Evolutionary conservation across 2,113 vertebrate genomes (phyloP).

Genomic region (Cryptotis parvus): DNA sequence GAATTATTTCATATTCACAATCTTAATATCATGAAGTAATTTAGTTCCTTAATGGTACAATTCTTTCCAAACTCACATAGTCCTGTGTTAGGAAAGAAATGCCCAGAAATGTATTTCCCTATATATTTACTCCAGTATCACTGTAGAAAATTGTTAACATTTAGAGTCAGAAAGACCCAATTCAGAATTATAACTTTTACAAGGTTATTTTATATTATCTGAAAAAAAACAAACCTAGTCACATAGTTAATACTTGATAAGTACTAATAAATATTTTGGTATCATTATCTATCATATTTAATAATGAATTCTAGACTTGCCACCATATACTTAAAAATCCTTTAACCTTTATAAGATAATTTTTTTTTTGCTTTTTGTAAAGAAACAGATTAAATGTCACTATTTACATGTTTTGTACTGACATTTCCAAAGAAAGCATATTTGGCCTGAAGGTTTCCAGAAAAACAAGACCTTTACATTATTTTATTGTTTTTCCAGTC

Average conservation of each 20-base stretch:
- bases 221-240: neutral
- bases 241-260: neutral
- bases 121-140: slow-evolving; percentile 1
- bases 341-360: slow-evolving; percentile 52
- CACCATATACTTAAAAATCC: neutral
- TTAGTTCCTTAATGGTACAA: neutral
- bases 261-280: slow-evolving; percentile 47
- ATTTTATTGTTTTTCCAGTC: slow-evolving; percentile 55
- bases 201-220: slow-evolving; percentile 27
- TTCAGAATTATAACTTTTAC: neutral
- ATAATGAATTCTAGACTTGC: slow-evolving; percentile 57
- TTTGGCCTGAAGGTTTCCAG: slow-evolving; percentile 57
- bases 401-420: slow-evolving; percentile 70
- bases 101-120: slow-evolving; percentile 9
- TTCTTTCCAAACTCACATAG: slow-evolving; percentile 3
- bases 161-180: neutral
- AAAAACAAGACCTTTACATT: slow-evolving; percentile 69
- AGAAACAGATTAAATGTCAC: slow-evolving; percentile 70
- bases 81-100: slow-evolving; percentile 19
- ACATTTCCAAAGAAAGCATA: slow-evolving; percentile 64
- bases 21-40: neutral
- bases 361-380: slow-evolving; percentile 62
- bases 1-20: neutral
- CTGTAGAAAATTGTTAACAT: neutral
- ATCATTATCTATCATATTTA: slow-evolving; percentile 22